Conservation (phyloP, 1,140 invertebrate genomes). For the Papilio polytes region DNA sequence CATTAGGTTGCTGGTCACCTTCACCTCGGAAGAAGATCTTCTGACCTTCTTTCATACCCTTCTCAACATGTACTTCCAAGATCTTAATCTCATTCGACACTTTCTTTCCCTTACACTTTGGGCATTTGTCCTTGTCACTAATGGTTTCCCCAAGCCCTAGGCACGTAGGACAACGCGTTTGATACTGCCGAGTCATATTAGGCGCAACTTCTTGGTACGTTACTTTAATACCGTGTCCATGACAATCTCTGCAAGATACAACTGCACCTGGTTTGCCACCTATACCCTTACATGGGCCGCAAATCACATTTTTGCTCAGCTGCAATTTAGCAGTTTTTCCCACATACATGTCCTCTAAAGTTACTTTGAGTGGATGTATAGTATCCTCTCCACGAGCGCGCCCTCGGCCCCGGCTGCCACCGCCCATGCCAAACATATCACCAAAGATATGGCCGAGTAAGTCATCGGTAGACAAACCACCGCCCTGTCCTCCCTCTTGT, state of each 20-base stretch:
- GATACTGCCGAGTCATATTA: conserved; percentile 93
- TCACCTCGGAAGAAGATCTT: conserved; percentile 94
- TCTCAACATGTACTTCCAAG: conserved; percentile 95
- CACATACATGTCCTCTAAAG: conserved; percentile 96
- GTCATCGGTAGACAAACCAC: conserved; percentile 84
- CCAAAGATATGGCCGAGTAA: conserved; percentile 88
- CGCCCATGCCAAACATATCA: conserved; percentile 86
- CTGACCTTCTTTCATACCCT: conserved; percentile 95
- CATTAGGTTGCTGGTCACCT: conserved; percentile 95
- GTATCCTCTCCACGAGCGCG: conserved; percentile 87
- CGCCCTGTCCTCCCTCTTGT: conserved; percentile 88
- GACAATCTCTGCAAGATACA: conserved; percentile 89
- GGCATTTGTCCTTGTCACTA: conserved; percentile 92
- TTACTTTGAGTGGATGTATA: conserved; percentile 89
- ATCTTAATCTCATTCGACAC: conserved; percentile 91
- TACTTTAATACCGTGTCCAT: conserved; percentile 91
- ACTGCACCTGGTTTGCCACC: conserved; percentile 92
- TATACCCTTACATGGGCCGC: conserved; percentile 91
- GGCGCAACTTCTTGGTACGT: conserved; percentile 89
- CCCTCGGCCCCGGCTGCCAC: conserved; percentile 82
- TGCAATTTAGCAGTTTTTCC: conserved; percentile 93
- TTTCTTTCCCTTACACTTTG: conserved; percentile 92
- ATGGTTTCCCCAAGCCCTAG: conserved; percentile 90
- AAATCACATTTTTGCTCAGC: conserved; percentile 94
- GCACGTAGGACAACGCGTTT: conserved; percentile 89